Percentiles rank a stretch among this genome's conserved stretches.
These are phyloP conservation scores for Hydroisotoma schaefferi DNA, from an alignment of 2,888 invertebrate species.

Conservation along the genomic window DNA sequence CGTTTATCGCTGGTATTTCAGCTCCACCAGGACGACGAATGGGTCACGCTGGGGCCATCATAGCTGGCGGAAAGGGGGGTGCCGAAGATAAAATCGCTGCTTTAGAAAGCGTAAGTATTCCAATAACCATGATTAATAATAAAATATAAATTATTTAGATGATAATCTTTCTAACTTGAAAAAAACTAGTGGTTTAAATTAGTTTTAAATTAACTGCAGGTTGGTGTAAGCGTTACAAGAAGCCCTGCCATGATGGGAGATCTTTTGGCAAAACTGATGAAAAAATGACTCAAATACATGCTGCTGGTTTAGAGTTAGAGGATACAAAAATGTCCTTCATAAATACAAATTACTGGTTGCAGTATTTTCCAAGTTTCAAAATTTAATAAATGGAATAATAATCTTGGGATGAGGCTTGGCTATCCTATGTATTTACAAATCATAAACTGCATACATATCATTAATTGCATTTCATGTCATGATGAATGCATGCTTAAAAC, in stretches of 20 bases:
- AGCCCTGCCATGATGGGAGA: constrained; percentile 94
- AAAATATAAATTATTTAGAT: not conserved
- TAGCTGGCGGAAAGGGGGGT: constrained; percentile 96
- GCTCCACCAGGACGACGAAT: constrained; percentile 96
- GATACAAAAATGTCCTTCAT: too few relatives aligned
- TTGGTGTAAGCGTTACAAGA: constrained; percentile 87
- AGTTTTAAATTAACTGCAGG: constrained; percentile 53
- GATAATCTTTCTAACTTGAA: not conserved
- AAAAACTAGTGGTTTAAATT: not conserved
- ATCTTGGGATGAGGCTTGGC: too few relatives aligned
- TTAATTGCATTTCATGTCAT: too few relatives aligned
- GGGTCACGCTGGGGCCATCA: constrained; percentile 99
- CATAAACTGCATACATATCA: too few relatives aligned
- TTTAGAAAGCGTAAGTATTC: constrained; percentile 54
- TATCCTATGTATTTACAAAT: too few relatives aligned
- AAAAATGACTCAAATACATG: too few relatives aligned
- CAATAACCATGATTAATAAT: not conserved
- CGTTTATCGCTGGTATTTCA: constrained; percentile 95
- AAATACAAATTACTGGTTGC: too few relatives aligned
- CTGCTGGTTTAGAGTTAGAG: too few relatives aligned
- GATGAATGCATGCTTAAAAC: too few relatives aligned
- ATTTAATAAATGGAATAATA: too few relatives aligned
- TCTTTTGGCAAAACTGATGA: not conserved
- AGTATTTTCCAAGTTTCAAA: too few relatives aligned
- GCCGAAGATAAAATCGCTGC: constrained; percentile 97